Evolutionary conservation across 2,113 vertebrate species (phyloP).

Genomic region (Sander vitreus): DNA sequence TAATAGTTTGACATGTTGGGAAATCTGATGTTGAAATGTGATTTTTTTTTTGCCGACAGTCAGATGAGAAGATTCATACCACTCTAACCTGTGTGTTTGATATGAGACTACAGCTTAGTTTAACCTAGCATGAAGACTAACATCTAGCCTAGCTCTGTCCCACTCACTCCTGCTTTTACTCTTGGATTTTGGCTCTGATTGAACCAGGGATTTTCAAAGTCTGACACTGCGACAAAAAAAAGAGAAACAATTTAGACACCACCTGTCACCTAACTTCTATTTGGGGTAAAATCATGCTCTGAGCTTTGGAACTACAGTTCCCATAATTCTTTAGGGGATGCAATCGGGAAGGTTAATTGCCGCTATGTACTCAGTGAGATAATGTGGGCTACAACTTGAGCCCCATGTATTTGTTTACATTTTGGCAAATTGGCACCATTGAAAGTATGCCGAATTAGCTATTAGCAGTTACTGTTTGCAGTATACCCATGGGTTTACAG

Average conservation of each 20-base stretch:
- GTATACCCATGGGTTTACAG: not conserved
- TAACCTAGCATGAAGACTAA: not conserved
- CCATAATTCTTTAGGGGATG: not conserved
- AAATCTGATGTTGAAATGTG: not conserved
- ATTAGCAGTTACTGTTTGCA: not conserved
- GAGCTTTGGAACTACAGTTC: not conserved
- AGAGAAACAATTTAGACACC: not conserved
- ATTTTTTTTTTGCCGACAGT: not conserved
- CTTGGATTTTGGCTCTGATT: not conserved
- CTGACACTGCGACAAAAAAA: not conserved
- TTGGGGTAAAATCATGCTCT: not conserved
- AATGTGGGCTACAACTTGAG: not conserved
- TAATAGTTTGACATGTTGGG: constrained; percentile 13
- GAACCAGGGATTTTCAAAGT: not conserved
- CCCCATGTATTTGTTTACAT: not conserved
- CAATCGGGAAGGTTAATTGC: too few relatives aligned
- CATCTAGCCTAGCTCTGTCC: not conserved
- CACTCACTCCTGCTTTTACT: not conserved
- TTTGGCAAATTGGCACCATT: not conserved
- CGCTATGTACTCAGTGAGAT: too few relatives aligned
- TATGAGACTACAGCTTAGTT: not conserved
- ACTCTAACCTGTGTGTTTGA: not conserved
- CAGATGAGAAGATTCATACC: constrained; percentile 10
- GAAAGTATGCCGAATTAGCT: not conserved
- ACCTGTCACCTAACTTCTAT: not conserved